Conservation (phyloP, 2,113 vertebrate genomes). For the cat (Felis catus) region DNA sequence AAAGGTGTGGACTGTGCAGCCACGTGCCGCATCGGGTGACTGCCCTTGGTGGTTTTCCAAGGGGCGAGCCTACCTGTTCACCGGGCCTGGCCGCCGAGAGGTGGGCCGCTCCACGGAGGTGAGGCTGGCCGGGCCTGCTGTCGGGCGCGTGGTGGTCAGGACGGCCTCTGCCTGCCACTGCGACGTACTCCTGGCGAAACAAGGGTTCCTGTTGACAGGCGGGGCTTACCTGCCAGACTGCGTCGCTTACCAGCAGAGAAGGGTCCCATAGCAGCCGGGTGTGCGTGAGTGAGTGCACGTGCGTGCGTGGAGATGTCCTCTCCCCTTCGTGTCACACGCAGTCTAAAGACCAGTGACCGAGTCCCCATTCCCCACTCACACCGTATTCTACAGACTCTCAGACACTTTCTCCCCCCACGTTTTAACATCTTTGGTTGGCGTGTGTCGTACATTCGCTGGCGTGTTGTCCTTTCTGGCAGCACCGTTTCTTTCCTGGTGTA, state of each 20-base stretch:
- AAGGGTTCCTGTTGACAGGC: neutral
- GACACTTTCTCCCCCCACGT: neutral
- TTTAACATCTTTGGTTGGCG: neutral
- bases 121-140: rapidly evolving
- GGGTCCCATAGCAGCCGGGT: neutral
- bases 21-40: neutral
- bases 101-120: neutral
- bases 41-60: slow-evolving; percentile 32
- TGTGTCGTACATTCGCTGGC: neutral
- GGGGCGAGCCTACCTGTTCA: neutral
- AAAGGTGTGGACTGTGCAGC: neutral
- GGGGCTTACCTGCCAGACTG: neutral
- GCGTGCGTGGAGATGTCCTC: neutral
- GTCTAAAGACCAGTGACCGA: neutral
- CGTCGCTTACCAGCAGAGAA: neutral
- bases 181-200: neutral
- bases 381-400: neutral
- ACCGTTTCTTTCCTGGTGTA: neutral
- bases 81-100: neutral
- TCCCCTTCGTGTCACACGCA: neutral
- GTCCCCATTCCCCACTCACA: rapidly evolving
- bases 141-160: neutral
- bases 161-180: neutral
- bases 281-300: no score
- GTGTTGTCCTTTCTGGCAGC: neutral